These are phyloP conservation scores for Homarus gammarus DNA, from an alignment of 2,888 invertebrate species.

Conservation along the genomic window DNA sequence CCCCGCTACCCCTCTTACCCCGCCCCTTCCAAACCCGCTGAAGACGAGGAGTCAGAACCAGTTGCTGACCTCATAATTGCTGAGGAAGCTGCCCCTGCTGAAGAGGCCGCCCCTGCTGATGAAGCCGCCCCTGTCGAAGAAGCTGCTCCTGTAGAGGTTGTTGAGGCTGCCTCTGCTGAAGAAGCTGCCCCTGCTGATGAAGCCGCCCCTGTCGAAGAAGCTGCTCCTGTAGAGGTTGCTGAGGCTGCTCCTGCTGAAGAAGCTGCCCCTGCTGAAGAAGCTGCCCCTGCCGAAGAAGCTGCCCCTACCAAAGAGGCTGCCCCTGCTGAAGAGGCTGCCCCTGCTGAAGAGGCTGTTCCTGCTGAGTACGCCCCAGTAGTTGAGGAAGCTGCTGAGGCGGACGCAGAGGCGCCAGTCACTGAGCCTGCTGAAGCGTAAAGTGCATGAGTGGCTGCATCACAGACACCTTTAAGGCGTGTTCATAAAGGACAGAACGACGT, in stretches of 20 bases:
- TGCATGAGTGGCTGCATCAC: background rate
- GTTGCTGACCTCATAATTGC: background rate
- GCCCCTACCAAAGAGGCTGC: background rate
- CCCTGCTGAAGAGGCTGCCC: background rate
- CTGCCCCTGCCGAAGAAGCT: background rate
- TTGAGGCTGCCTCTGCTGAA: background rate
- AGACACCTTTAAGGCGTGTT: background rate
- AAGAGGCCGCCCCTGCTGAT: background rate
- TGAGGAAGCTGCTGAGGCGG: background rate
- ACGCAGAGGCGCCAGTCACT: background rate
- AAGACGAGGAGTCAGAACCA: background rate
- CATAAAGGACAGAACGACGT: conserved; percentile 1
- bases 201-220: background rate
- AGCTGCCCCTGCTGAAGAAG: conserved; percentile 5
- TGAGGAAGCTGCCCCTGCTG: background rate
- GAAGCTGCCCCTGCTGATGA: background rate
- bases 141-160: conserved; percentile 3
- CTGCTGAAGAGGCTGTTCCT: background rate
- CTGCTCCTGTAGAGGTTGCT: background rate
- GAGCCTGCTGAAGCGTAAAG: background rate
- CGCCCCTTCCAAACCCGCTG: background rate
- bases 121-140: background rate
- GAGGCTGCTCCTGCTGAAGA: background rate
- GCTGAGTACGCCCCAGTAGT: background rate
- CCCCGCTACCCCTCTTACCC: conserved; percentile 23